Evolutionary conservation across 2,797 vertebrate genomes (phyloP).

Genomic region (Erpetoichthys calabaricus): DNA sequence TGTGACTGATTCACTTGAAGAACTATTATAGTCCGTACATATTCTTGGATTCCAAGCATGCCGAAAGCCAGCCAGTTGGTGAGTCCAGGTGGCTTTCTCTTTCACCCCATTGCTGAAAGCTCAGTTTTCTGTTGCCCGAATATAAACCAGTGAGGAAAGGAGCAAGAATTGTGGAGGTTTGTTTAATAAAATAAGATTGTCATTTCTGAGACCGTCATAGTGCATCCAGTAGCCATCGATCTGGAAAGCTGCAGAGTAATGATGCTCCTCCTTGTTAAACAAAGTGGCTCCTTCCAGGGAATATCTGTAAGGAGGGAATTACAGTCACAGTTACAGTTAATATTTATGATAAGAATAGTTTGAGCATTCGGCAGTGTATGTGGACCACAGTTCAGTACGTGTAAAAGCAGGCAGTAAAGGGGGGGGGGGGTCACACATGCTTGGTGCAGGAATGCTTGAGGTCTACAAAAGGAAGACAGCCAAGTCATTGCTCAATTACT

Average conservation of each 20-base stretch:
- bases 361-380: no score
- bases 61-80: conserved; percentile 11
- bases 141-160: conserved; percentile 67
- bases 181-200: conserved; percentile 71
- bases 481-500: no score
- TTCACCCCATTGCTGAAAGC: not conserved
- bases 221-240: conserved; percentile 72
- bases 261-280: conserved; percentile 77
- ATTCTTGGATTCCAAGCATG: conserved; percentile 67
- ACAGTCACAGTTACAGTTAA: conserved; percentile 7
- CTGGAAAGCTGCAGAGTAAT: conserved; percentile 74
- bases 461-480: no score
- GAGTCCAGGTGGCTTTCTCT: conserved; percentile 2
- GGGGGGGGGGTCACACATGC: no score
- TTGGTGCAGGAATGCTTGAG: no score
- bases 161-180: conserved; percentile 71
- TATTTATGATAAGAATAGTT: no score
- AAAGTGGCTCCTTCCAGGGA: conserved; percentile 74
- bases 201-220: conserved; percentile 64
- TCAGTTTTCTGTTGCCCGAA: conserved; percentile 64
- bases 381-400: no score
- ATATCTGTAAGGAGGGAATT: conserved; percentile 43
- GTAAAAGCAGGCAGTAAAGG: no score
- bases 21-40: conserved; percentile 62
- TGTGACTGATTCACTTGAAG: conserved; percentile 13